Base-by-base conservation (phyloP, 2,113 vertebrate genomes). In the Muntiacus reevesi region DNA sequence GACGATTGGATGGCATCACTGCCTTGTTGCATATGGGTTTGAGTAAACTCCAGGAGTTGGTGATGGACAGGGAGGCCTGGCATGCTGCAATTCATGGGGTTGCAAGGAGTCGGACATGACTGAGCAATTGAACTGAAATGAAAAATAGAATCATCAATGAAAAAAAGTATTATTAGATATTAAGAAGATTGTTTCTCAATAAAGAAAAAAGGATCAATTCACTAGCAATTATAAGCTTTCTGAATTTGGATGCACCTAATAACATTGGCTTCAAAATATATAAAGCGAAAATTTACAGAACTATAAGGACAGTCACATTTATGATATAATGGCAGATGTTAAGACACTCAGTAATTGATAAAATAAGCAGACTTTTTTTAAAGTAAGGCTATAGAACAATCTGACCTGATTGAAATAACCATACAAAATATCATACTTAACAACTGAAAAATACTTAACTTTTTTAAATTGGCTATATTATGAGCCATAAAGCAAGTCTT, bases 11-110 rank as follows among this genome's bases (percentile, higher is more conserved):
- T 52, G 50, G 1, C 50, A 52, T 52, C 50, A 52, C 1, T 4
- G 0, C 0, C 50, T 52, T 0, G 13, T 1, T 52, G 50, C 3
- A 52, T 4, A 52, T 52, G 14, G 0, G 50, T 52, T 52, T 52
- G 50, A 52, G 14, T 52, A 15, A 15, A 52, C 50, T 52, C 50
- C 3, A 1, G 50, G 50, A 52, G 50, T 52, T 52, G 50, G 50
- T 52, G 50, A 52, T 52, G 50, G 50, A 52, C 50, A 52, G 50
- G 50, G 50, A 52, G 50, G 50, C 50, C 50, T 52, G 14, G 50
- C 50, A 1, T 52, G 14, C 50, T 52, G 50, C 1, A 5, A 16
- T 52, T 15, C 50, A 52, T 52, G 14, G 50, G 14, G 50, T 16
- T 5, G 50, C 50, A 15, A 15, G 14, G 50, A 52, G 50, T 0